Conservation (phyloP, 2,888 invertebrate species). For the Dynastes hyllus region DNA sequence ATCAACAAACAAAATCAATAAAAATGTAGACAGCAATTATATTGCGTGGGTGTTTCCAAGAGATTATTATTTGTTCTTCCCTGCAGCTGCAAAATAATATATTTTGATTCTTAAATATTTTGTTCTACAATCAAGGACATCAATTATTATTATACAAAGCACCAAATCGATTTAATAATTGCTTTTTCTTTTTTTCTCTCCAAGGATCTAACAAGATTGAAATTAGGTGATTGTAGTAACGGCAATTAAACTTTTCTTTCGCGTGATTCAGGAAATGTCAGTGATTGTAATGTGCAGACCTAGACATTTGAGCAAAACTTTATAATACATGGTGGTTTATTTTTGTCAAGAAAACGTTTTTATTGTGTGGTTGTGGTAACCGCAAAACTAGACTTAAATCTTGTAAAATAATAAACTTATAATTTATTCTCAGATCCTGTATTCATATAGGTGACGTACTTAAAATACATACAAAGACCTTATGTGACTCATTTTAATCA, state of each 20-base stretch:
- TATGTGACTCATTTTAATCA: too few species aligned
- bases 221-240: slow-evolving; percentile 9
- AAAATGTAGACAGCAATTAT: too few species aligned
- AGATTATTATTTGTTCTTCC: too few species aligned
- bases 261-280: slow-evolving; percentile 5
- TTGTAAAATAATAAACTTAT: background rate
- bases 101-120: too few species aligned
- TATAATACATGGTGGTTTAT: background rate
- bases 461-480: too few species aligned
- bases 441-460: background rate
- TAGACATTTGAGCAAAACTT: slow-evolving; percentile 21
- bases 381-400: slow-evolving; percentile 21
- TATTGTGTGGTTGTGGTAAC: background rate
- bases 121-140: too few species aligned
- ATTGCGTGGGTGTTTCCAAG: too few species aligned
- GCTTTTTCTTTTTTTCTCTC: background rate
- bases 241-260: background rate
- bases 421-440: slow-evolving; percentile 19
- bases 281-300: background rate
- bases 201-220: slow-evolving; percentile 10
- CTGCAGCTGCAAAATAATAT: too few species aligned
- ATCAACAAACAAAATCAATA: too few species aligned
- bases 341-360: slow-evolving; percentile 5
- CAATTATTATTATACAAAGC: background rate
- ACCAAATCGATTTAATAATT: background rate